phyloP scores from a whole-genome alignment of 2,797 vertebrate genomes.

The Gallinago stenura region DNA sequence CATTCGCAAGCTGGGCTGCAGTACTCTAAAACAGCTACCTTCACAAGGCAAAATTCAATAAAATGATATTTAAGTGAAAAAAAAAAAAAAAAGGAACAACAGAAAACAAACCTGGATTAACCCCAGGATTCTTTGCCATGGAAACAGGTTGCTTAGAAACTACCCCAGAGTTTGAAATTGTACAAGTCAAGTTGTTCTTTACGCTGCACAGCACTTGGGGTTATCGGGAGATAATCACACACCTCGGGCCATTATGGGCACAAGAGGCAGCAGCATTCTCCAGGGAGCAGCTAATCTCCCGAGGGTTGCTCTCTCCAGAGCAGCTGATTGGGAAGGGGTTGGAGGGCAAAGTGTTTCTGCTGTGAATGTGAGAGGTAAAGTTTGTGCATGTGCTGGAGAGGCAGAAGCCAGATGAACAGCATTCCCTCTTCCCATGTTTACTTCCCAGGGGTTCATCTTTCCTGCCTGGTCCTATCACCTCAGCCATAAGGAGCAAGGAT shows the following conservation, averaged over 20 bases:
- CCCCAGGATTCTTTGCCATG: slow-evolving; percentile 81
- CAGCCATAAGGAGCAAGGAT: neutral
- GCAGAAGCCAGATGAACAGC: neutral
- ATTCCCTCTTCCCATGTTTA: neutral
- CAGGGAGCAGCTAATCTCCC: slow-evolving; percentile 25
- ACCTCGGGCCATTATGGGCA: slow-evolving; percentile 29
- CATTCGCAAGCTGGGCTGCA: slow-evolving; percentile 29
- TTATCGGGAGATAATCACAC: slow-evolving; percentile 62
- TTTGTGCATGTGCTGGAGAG: neutral
- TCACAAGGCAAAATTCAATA: slow-evolving; percentile 67
- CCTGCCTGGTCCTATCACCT: neutral
- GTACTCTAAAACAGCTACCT: slow-evolving; percentile 44
- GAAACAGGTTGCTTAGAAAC: slow-evolving; percentile 85
- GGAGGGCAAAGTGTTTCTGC: neutral
- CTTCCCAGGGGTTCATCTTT: neutral
- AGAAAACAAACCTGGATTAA: slow-evolving; percentile 70
- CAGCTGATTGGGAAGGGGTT: neutral
- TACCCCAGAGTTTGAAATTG: slow-evolving; percentile 75
- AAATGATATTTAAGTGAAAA: slow-evolving; percentile 53
- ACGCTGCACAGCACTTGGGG: slow-evolving; percentile 60
- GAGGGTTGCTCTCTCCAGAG: slow-evolving; percentile 24
- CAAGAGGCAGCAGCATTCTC: slow-evolving; percentile 27
- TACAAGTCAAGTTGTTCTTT: slow-evolving; percentile 78
- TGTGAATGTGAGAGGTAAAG: neutral
- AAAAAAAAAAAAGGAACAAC: neutral